A percentile compares a stretch with the other conserved stretches of the same genome.
Evolutionary conservation across 2,113 vertebrate genomes (phyloP).

Genomic region (Chitala chitala): DNA sequence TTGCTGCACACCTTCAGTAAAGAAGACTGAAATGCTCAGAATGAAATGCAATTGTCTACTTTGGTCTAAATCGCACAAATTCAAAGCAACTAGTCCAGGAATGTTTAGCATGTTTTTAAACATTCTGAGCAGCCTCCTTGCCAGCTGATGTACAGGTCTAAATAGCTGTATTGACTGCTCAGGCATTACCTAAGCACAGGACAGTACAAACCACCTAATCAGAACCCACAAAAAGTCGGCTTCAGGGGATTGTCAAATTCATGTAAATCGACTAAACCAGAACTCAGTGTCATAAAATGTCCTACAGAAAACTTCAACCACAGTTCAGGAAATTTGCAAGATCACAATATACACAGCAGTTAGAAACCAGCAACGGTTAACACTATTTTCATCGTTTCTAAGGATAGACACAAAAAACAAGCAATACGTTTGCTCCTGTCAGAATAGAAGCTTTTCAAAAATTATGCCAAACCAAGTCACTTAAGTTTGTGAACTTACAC

Average conservation of each 20-base stretch:
- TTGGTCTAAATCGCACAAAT: background rate
- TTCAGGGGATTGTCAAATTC: too few species aligned
- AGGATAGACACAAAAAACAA: background rate
- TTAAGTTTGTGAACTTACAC: background rate
- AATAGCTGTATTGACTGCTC: background rate
- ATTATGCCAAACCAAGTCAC: background rate
- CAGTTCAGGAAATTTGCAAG: background rate
- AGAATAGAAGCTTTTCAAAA: background rate
- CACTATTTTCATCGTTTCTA: background rate
- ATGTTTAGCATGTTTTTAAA: background rate
- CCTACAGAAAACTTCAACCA: background rate
- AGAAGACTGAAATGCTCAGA: background rate
- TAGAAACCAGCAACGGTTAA: background rate
- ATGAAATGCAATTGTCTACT: background rate
- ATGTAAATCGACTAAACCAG: background rate
- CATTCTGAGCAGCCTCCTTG: too few species aligned
- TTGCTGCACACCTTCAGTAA: too few species aligned
- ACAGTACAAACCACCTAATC: too few species aligned
- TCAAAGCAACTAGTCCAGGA: background rate
- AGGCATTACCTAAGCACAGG: too few species aligned
- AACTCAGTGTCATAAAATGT: background rate
- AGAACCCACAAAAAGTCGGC: too few species aligned
- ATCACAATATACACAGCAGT: background rate
- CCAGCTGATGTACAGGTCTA: too few species aligned
- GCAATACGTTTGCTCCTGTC: background rate